These are phyloP conservation scores for Volucella inflata DNA, from an alignment of 2,888 invertebrate genomes.

Conservation along the genomic window DNA sequence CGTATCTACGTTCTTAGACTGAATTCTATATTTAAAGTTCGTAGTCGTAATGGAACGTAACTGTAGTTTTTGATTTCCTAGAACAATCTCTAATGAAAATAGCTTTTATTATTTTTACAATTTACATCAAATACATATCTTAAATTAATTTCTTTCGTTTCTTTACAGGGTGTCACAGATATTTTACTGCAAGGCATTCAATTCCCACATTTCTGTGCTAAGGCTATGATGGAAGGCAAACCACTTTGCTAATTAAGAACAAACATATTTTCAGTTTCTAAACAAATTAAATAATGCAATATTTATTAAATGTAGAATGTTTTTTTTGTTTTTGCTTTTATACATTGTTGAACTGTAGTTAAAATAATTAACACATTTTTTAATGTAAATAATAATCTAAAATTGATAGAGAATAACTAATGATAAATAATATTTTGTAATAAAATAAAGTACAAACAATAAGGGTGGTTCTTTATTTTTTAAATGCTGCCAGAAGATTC, in stretches of 20 bases:
- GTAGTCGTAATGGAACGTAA: too few relatives aligned
- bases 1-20: too few relatives aligned
- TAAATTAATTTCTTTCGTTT: slow-evolving; percentile 59
- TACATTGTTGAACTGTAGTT: slow-evolving; percentile 20
- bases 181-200: slow-evolving; percentile 88
- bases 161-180: slow-evolving; percentile 88
- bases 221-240: slow-evolving; percentile 88
- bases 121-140: not conserved
- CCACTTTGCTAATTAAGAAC: slow-evolving; percentile 82
- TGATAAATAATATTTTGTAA: slow-evolving; percentile 20
- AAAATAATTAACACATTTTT: slow-evolving; percentile 25
- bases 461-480: too few relatives aligned
- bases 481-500: too few relatives aligned
- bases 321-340: slow-evolving; percentile 26
- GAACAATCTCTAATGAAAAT: not conserved
- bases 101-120: not conserved
- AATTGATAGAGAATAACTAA: slow-evolving; percentile 34
- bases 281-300: not conserved
- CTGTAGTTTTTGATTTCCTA: too few relatives aligned
- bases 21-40: too few relatives aligned
- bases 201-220: slow-evolving; percentile 89
- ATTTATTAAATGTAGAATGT: slow-evolving; percentile 18
- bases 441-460: slow-evolving; percentile 38
- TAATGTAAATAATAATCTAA: slow-evolving; percentile 49
- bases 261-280: not conserved